Evolutionary conservation across 2,113 vertebrate genomes (phyloP), one percentile per base, ranked within the genome.

Genomic region (Antigone vipio): DNA sequence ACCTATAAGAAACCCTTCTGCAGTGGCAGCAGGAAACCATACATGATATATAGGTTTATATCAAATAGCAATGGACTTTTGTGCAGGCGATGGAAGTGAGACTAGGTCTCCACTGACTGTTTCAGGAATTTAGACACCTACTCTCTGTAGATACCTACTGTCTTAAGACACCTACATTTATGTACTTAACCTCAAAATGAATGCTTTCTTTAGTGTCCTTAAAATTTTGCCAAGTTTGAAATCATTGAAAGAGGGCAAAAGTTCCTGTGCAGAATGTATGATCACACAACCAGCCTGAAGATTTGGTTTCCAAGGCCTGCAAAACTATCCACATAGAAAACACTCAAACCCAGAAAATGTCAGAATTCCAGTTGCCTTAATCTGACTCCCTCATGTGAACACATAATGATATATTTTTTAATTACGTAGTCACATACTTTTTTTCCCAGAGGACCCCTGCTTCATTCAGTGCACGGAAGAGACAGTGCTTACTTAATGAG

Each of bases 351-450:
- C 26, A 85, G 69, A 83, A 90, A 83, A 92, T 59, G 22, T 55
- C 75, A 90, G 42, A 88, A 93, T 88, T 78, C 0, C 0, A 59
- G 35, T 68, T 81, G 23, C 59, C 68, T 79, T 92, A 90, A 78
- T 94, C 50, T 85, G 22, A 30, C 55, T 95, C 67, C 62, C 63
- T 90, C 27, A 20, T 71, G n/a, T 59, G 67, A 96, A 83, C 49
- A 69, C 13, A 75, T 69, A 90, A 88, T 83, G 45, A 73, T 90
- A 55, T 45, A 58, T 89, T 90, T 91, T 96, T 96, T 92, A 95
- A 94, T 94, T 90, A 88, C 50, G 58, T 4, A 90, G 59, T 90
- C 67, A 38, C 38, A 55, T 50, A 32, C 18, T 67, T 86, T 88
- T 67, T 90, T 55, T 3, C 92, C 64, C 55, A 89, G 47, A 95